These are phyloP conservation scores for Oreochromis spilurus DNA, from an alignment of 2,113 vertebrate species.

Conservation along the genomic window DNA sequence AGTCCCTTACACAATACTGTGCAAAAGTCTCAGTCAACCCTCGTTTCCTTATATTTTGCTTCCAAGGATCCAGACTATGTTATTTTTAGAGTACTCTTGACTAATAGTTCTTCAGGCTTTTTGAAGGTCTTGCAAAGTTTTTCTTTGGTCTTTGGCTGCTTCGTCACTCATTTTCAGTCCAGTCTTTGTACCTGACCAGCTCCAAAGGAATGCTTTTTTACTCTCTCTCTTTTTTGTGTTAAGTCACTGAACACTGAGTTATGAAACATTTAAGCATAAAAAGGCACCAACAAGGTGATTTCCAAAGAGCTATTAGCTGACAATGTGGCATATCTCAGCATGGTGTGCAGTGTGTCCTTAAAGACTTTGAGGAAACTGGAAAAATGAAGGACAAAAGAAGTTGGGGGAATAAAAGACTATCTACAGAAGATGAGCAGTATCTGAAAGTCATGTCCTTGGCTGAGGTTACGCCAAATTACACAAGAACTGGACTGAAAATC, in stretches of 20 bases:
- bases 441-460: background rate
- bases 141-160: background rate
- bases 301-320: background rate
- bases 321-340: background rate
- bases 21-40: background rate
- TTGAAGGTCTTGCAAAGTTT: background rate
- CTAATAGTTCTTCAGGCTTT: background rate
- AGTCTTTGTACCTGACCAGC: background rate
- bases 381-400: background rate
- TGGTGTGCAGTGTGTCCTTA: background rate
- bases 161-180: background rate
- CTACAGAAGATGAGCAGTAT: background rate
- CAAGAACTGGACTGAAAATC: background rate
- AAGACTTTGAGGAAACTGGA: background rate
- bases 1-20: background rate
- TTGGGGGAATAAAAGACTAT: background rate
- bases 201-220: background rate
- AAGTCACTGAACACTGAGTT: background rate
- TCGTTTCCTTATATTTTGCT: background rate
- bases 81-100: background rate
- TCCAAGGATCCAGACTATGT: background rate
- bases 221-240: background rate
- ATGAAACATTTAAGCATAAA: background rate
- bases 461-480: background rate
- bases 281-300: background rate